Evolutionary conservation across 2,797 vertebrate species (phyloP).

Genomic region (Neosalanx taihuensis): DNA sequence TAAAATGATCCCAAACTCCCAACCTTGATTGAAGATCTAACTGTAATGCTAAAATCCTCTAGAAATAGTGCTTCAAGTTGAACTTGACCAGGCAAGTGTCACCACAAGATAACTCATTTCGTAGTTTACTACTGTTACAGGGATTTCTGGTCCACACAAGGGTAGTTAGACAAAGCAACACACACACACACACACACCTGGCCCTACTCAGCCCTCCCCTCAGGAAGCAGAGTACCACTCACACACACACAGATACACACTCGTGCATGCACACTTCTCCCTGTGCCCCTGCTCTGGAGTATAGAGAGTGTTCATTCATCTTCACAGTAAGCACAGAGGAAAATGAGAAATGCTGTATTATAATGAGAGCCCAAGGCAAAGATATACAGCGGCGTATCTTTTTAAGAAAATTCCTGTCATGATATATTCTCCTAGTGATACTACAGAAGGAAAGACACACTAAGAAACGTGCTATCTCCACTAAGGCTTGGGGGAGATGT

Average conservation of each 20-base stretch:
- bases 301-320: slow-evolving; percentile 57
- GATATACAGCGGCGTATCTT: slow-evolving; percentile 65
- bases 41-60: too few species aligned
- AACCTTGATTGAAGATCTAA: too few species aligned
- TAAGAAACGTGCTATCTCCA: slow-evolving; percentile 46
- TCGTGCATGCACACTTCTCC: background rate
- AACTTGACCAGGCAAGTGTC: too few species aligned
- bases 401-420: slow-evolving; percentile 66
- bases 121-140: background rate
- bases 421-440: slow-evolving; percentile 70
- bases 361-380: slow-evolving; percentile 71
- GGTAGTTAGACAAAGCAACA: too few species aligned
- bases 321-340: slow-evolving; percentile 57
- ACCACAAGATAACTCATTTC: too few species aligned
- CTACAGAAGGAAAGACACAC: slow-evolving; percentile 61
- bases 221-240: background rate
- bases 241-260: too few species aligned
- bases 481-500: slow-evolving; percentile 24
- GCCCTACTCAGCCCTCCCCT: too few species aligned
- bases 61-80: too few species aligned
- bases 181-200: too few species aligned
- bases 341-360: slow-evolving; percentile 72
- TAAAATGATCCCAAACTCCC: too few species aligned
- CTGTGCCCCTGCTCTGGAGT: slow-evolving; percentile 26
- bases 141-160: too few species aligned